Base-by-base conservation (phyloP, 2,797 vertebrate species). In the Mormyrus proboscirostris region DNA sequence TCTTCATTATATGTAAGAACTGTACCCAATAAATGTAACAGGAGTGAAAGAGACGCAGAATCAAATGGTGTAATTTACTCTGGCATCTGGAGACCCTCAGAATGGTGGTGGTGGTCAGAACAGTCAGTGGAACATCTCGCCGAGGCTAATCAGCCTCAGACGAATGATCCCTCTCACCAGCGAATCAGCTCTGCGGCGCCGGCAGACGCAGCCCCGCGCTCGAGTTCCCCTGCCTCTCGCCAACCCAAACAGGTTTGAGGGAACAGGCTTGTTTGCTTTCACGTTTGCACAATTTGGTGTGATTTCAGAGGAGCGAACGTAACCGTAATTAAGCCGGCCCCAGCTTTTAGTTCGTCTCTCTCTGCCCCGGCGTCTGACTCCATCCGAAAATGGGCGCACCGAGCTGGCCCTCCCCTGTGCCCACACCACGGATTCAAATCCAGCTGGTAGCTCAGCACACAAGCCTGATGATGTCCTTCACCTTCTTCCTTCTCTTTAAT, bases 161-260 rank as follows among this genome's bases (percentile, higher is more conserved):
- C 87, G 91, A 90, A 92, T 92, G 89, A 90, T 88, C 88, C 91
- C 87, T 89, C 41, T 89, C 69, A 86, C 90, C 86, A 89, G 69
- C 90, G 92, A 93, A 91, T 93, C 93, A 92, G 88, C 90, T 92
- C 91, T 65, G 1, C 5, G 44, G 41, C 51, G 59, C 86, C 14
- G 73, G 62, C 14, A 44, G 50, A 85, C 88, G 90, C 62, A 86
- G 86, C 10, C 19, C 85, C 88, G 82, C 53, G 89, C 89, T 86
- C 16, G 89, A 91, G 57, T 89, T 25, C 29, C 89, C 49, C 29
- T 3, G 0, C 82, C 57, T 79, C 62, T 4, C 9, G 92, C 93
- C 93, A 93, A 93, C 89, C 91, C 84, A 93, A 93, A 93, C 92
- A 91, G 76, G 90, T 10, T 88, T 87, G 29, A 0, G 44, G 86